Evolutionary conservation across 2,888 invertebrate genomes (phyloP).

Genomic region (Parnassius apollo): DNA sequence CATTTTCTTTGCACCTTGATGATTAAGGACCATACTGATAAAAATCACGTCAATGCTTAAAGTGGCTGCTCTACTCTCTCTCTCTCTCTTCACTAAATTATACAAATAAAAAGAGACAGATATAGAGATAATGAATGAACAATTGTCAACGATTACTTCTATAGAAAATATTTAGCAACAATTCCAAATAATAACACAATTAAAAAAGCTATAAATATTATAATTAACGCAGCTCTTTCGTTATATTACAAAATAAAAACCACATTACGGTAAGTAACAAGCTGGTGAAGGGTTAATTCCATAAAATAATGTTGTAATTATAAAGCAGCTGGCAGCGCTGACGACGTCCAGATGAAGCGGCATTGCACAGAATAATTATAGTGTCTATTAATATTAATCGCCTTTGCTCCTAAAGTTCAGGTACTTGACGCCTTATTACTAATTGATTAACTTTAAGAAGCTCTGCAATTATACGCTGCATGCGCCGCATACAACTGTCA

Average conservation of each 20-base stretch:
- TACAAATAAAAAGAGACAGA: no score
- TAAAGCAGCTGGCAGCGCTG: constrained; percentile 11
- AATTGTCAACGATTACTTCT: no score
- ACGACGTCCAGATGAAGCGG: constrained; percentile 7
- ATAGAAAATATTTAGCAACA: no score
- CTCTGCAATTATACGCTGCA: constrained; percentile 5
- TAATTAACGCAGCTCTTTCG: not conserved
- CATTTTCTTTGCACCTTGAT: no score
- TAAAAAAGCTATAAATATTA: no score
- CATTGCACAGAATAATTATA: constrained; percentile 6
- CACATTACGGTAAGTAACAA: not conserved
- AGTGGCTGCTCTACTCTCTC: no score
- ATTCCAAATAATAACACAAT: no score
- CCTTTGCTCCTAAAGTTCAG: constrained; percentile 16
- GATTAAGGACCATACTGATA: no score
- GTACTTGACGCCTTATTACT: constrained; percentile 16
- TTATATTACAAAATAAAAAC: not conserved
- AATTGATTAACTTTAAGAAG: constrained; percentile 24
- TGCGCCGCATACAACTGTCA: not conserved
- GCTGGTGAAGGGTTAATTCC: not conserved
- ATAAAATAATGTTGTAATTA: constrained; percentile 1
- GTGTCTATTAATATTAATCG: constrained; percentile 15
- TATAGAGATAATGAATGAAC: no score
- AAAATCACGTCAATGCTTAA: no score
- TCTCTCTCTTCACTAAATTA: no score